Conservation (phyloP, 2,113 vertebrate genomes). For the Peromyscus maniculatus region DNA sequence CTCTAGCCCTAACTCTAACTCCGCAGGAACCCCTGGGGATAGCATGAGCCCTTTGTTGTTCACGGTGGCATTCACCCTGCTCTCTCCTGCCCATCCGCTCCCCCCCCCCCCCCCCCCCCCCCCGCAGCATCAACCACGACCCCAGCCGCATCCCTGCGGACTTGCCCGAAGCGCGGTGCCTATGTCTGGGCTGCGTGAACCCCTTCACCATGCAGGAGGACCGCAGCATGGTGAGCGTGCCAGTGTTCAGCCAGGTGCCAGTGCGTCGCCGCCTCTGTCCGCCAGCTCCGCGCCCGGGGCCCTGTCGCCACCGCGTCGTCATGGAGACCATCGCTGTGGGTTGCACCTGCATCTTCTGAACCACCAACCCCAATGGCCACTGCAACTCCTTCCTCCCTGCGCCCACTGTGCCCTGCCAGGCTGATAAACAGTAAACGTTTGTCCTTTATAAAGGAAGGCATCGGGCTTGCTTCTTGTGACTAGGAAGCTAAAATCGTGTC, state of each 20-base stretch:
- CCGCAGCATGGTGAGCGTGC: slow-evolving; percentile 92
- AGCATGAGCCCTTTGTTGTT: background rate
- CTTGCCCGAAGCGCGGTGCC: slow-evolving; percentile 91
- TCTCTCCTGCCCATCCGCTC: background rate
- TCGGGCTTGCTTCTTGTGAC: slow-evolving; percentile 51
- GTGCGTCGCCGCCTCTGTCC: slow-evolving; percentile 90
- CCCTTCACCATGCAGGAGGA: slow-evolving; percentile 94
- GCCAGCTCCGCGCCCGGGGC: background rate
- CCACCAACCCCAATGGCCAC: background rate
- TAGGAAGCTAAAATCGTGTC: background rate
- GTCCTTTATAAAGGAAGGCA: slow-evolving; percentile 57
- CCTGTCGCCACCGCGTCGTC: slow-evolving; percentile 79
- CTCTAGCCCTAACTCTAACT: background rate
- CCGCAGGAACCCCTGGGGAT: no score
- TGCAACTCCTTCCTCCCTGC: background rate
- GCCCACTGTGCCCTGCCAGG: background rate
- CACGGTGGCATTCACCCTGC: rapidly evolving
- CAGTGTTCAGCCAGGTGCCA: slow-evolving; percentile 92
- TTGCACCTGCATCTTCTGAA: slow-evolving; percentile 93
- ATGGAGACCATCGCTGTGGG: slow-evolving; percentile 94
- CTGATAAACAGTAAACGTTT: slow-evolving; percentile 26
- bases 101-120: rapidly evolving
- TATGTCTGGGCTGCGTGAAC: slow-evolving; percentile 92
- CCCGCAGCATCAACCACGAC: slow-evolving; percentile 91
- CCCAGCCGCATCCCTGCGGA: slow-evolving; percentile 88